Conservation (phyloP, 2,888 invertebrate genomes). For the Pristionchus entomophagus region DNA sequence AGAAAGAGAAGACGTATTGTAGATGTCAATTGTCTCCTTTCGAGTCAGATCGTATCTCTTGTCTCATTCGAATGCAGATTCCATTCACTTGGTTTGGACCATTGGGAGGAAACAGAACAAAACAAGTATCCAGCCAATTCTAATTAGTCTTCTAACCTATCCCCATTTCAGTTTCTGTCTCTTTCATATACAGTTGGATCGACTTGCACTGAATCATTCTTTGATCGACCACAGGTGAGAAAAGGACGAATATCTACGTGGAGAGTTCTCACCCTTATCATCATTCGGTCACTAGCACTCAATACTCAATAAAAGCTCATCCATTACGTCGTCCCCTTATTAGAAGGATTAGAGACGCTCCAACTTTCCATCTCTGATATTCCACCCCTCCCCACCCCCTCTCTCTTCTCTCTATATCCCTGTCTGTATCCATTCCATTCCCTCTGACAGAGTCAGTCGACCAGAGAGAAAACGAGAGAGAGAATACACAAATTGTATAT, state of each 20-base stretch:
- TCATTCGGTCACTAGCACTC: background rate
- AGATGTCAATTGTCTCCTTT: slow-evolving; percentile 58
- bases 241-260: background rate
- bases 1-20: background rate
- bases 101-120: slow-evolving; percentile 51
- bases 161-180: slow-evolving; percentile 52
- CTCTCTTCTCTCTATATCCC: background rate
- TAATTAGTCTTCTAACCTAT: too few relatives aligned
- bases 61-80: slow-evolving; percentile 67
- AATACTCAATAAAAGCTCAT: background rate
- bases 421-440: background rate
- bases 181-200: slow-evolving; percentile 60
- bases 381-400: too few relatives aligned
- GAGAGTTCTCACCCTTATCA: background rate
- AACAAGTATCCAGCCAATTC: slow-evolving; percentile 49
- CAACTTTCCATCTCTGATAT: slow-evolving; percentile 4
- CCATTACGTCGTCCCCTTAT: background rate
- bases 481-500: slow-evolving; percentile 27
- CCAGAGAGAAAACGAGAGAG: slow-evolving; percentile 39
- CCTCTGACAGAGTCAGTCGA: too few relatives aligned
- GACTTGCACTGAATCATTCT: slow-evolving; percentile 61
- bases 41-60: slow-evolving; percentile 58
- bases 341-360: background rate
- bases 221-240: slow-evolving; percentile 58
- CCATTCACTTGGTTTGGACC: slow-evolving; percentile 70